These are phyloP conservation scores for Rhinoraja longicauda DNA, from an alignment of 2,797 vertebrate species.

Conservation along the genomic window DNA sequence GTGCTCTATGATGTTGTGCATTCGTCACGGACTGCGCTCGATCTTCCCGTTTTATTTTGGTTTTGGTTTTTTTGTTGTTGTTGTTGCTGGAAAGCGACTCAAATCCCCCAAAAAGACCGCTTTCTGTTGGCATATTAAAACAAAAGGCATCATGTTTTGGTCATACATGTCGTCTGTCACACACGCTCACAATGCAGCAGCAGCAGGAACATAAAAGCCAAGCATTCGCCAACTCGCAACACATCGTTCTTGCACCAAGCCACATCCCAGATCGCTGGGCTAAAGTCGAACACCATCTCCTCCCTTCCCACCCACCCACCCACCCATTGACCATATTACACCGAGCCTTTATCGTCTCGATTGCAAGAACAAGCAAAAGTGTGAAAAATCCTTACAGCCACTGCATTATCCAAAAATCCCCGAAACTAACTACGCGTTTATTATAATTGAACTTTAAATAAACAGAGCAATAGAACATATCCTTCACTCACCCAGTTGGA, in stretches of 20 bases:
- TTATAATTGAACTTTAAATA: not conserved
- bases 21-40: slow-evolving; percentile 50
- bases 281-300: not conserved
- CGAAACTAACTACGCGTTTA: not conserved
- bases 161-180: slow-evolving; percentile 5
- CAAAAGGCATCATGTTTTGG: slow-evolving; percentile 30
- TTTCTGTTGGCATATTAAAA: slow-evolving; percentile 34
- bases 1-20: slow-evolving; percentile 97
- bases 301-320: not conserved
- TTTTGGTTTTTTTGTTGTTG: too few relatives aligned
- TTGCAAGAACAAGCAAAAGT: not conserved
- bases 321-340: not conserved
- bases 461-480: not conserved
- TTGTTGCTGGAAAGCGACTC: slow-evolving; percentile 27
- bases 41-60: not conserved
- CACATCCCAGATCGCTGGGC: not conserved
- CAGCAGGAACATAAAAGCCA: too few relatives aligned
- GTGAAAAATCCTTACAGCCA: too few relatives aligned
- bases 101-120: slow-evolving; percentile 15
- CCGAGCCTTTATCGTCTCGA: not conserved
- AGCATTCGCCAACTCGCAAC: not conserved
- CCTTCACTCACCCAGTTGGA: slow-evolving; percentile 9
- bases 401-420: not conserved
- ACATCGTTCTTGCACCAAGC: slow-evolving; percentile 28
- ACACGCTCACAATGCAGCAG: not conserved